Evolutionary conservation across 2,888 invertebrate species (phyloP).

Genomic region (Harpagoxenus sublaevis): DNA sequence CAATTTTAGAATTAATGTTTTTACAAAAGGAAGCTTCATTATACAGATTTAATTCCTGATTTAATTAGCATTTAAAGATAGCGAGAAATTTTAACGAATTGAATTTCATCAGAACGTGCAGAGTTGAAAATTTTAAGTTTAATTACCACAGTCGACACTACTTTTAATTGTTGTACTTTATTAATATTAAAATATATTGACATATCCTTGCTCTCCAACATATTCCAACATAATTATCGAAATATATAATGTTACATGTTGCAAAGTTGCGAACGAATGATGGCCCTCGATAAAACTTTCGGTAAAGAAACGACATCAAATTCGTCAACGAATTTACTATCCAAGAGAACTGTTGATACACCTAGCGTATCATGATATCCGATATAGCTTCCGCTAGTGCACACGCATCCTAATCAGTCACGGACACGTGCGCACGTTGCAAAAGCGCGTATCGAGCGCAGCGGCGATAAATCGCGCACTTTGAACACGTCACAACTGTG

Average conservation of each 20-base stretch:
- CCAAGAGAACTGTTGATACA: conserved; percentile 1
- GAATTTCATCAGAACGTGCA: background rate
- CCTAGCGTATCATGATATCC: background rate
- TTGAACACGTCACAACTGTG: conserved; percentile 28
- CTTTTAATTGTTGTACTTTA: background rate
- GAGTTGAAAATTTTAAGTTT: background rate
- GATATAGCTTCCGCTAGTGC: background rate
- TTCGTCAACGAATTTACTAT: background rate
- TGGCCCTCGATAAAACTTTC: background rate
- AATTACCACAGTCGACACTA: background rate
- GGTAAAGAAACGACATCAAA: background rate
- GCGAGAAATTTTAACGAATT: background rate
- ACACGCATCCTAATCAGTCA: conserved; percentile 1
- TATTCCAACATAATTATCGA: background rate
- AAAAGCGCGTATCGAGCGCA: conserved; percentile 12
- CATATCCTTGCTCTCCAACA: background rate
- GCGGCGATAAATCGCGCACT: conserved; percentile 64
- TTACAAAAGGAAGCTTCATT: background rate
- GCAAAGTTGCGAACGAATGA: background rate
- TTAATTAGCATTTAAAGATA: background rate
- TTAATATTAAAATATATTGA: background rate
- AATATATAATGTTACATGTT: background rate
- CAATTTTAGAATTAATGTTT: conserved; percentile 12
- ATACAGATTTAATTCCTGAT: background rate
- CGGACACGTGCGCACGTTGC: conserved; percentile 29